These are phyloP conservation scores for Tupaia chinensis DNA, from an alignment of 2,113 vertebrate genomes.

Conservation along the genomic window DNA sequence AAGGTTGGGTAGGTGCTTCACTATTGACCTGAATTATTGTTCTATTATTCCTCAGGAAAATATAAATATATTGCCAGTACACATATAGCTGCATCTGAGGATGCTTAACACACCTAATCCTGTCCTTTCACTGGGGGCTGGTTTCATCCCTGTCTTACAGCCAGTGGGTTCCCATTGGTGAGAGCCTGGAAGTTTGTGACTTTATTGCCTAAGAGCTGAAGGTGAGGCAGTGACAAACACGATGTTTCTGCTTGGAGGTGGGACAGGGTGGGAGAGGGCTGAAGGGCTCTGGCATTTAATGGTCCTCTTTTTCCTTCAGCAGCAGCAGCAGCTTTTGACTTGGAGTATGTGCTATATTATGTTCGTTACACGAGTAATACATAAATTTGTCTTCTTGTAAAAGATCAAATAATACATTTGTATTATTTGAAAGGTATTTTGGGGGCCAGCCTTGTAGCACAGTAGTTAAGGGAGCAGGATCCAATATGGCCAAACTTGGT, in stretches of 20 bases:
- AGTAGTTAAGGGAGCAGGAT: too few species aligned
- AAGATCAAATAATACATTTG: neutral
- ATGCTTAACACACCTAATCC: slow-evolving; percentile 8
- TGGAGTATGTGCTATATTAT: slow-evolving; percentile 2
- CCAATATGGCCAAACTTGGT: too few species aligned
- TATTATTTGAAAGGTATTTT: too few species aligned
- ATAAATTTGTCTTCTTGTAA: neutral
- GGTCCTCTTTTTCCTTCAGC: neutral
- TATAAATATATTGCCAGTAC: neutral
- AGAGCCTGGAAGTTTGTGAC: neutral
- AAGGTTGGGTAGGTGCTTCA: neutral
- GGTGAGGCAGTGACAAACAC: neutral
- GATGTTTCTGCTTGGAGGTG: neutral
- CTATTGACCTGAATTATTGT: slow-evolving; percentile 46
- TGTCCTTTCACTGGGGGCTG: neutral
- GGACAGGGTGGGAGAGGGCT: neutral
- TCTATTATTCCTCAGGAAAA: neutral
- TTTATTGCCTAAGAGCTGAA: neutral
- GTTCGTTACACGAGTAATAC: neutral
- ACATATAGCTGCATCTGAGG: neutral
- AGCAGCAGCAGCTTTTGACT: neutral
- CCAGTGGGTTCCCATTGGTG: neutral
- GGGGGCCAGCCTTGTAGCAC: too few species aligned
- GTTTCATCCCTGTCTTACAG: neutral
- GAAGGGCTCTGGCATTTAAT: neutral